Conservation (phyloP, 2,797 vertebrate species). For the Gephyroberyx darwinii region DNA sequence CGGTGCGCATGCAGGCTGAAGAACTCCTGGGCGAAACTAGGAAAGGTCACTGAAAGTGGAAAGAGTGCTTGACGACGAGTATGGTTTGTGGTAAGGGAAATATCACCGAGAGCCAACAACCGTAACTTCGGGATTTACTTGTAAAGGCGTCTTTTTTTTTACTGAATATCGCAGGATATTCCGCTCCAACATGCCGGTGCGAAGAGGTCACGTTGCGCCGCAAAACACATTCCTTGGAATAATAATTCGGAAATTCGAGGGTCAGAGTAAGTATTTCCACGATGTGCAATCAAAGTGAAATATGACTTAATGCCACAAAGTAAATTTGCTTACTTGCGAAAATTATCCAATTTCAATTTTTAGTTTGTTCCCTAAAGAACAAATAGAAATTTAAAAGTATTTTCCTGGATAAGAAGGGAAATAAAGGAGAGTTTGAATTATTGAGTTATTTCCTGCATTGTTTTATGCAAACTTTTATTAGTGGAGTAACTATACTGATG, state of each 20-base stretch:
- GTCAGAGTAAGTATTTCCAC: conserved; percentile 91
- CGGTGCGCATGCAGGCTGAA: conserved; percentile 67
- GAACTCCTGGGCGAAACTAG: conserved; percentile 58
- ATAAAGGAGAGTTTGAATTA: neutral
- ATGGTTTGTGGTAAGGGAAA: conserved; percentile 82
- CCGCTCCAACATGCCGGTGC: conserved; percentile 91
- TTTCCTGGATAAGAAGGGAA: neutral
- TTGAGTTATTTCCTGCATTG: neutral
- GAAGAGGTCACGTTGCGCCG: conserved; percentile 99
- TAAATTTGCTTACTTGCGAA: neutral
- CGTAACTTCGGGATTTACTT: conserved; percentile 84
- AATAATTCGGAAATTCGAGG: conserved; percentile 99
- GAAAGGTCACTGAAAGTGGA: conserved; percentile 81
- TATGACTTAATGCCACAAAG: neutral
- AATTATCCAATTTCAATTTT: no score
- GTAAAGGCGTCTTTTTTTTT: conserved; percentile 73
- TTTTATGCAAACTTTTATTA: neutral
- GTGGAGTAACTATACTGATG: neutral
- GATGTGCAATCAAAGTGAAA: neutral
- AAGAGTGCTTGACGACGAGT: conserved; percentile 75
- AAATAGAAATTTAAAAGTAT: neutral
- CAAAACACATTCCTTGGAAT: conserved; percentile 98
- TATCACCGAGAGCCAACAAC: conserved; percentile 76
- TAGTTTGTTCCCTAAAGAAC: no score
- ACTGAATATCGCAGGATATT: conserved; percentile 67